These are phyloP conservation scores for Macrocentrus cingulum DNA, from an alignment of 1,140 invertebrate genomes.

Conservation along the genomic window DNA sequence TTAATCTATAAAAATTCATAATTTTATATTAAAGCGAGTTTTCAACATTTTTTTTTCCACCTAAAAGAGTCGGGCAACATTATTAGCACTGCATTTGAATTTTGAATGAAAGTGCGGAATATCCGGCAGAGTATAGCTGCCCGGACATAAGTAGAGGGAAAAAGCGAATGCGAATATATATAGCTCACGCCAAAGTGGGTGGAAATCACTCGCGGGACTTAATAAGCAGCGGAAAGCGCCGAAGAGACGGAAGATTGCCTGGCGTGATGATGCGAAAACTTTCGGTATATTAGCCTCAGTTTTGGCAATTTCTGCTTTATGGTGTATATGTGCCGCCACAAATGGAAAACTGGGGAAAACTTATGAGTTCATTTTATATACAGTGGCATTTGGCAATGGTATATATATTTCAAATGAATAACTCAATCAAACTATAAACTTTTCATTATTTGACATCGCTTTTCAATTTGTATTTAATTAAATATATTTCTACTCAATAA, in stretches of 20 bases:
- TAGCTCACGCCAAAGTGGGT: conserved; percentile 19
- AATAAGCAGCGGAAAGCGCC: conserved; percentile 52
- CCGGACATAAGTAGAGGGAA: neutral
- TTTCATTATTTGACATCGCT: no score
- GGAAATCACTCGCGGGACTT: conserved; percentile 55
- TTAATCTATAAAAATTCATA: no score
- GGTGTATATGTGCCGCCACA: conserved; percentile 14
- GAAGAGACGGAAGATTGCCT: conserved; percentile 52
- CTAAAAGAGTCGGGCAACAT: no score
- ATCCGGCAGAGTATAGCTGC: neutral
- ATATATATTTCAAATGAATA: no score
- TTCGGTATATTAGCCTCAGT: conserved; percentile 54
- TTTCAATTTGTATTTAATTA: no score
- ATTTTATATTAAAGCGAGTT: no score
- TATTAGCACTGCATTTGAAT: no score
- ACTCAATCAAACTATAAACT: no score
- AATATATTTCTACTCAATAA: no score
- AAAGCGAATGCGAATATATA: conserved; percentile 20
- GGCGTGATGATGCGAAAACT: conserved; percentile 57
- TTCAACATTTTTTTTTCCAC: no score
- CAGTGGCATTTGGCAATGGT: conserved; percentile 9
- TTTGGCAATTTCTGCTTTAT: conserved; percentile 53
- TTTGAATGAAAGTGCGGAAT: no score
- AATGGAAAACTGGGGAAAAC: conserved; percentile 29
- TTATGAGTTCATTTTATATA: conserved; percentile 20